Evolutionary conservation across 2,113 vertebrate genomes (phyloP).

Genomic region (Epinephelus moara): DNA sequence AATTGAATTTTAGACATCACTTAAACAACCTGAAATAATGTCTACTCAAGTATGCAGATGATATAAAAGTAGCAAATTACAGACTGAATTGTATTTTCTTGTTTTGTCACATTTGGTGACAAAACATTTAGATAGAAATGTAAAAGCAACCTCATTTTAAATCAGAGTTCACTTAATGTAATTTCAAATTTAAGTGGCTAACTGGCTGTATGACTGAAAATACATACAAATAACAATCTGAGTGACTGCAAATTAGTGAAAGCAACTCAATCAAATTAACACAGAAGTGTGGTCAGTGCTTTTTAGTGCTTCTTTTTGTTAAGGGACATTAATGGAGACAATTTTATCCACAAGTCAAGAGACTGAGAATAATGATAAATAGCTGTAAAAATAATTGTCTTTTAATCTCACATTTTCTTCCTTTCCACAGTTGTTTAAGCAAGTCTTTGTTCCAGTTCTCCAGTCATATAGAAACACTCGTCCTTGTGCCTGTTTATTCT

Average conservation of each 20-base stretch:
- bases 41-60: constrained; percentile 54
- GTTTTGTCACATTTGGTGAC: constrained; percentile 1
- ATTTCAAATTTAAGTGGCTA: not conserved
- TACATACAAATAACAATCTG: not conserved
- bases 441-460: constrained; percentile 5
- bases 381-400: constrained; percentile 74
- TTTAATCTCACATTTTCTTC: constrained; percentile 53
- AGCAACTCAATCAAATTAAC: constrained; percentile 27
- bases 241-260: constrained; percentile 27
- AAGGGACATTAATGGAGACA: constrained; percentile 37
- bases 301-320: constrained; percentile 60
- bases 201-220: not conserved
- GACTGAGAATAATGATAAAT: constrained; percentile 54
- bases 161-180: constrained; percentile 24
- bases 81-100: constrained; percentile 11
- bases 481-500: constrained; percentile 23
- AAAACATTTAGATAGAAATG: constrained; percentile 13
- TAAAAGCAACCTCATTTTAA: constrained; percentile 15
- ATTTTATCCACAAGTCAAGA: constrained; percentile 54
- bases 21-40: constrained; percentile 55
- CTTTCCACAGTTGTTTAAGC: not conserved
- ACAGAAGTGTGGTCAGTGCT: constrained; percentile 57
- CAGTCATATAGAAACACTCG: not conserved
- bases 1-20: constrained; percentile 54
- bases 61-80: constrained; percentile 57